Conservation (phyloP, 2,888 invertebrate genomes). For the Hydrotaea diabolus region DNA sequence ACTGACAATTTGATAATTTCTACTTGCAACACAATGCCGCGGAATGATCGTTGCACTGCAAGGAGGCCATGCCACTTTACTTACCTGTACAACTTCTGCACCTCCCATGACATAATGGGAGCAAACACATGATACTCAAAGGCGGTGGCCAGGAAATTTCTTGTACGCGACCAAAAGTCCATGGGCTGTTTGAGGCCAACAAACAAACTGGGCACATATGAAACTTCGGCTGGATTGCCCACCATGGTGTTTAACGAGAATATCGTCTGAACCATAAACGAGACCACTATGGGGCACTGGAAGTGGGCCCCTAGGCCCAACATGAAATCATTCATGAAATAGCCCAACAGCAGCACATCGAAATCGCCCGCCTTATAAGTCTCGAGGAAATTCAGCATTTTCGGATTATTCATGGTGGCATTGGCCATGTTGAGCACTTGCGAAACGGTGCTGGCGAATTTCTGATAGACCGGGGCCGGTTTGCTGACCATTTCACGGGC, state of each 20-base stretch:
- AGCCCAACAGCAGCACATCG: slow-evolving; percentile 76
- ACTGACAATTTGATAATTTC: slow-evolving; percentile 23
- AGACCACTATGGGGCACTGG: slow-evolving; percentile 74
- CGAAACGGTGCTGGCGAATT: slow-evolving; percentile 50
- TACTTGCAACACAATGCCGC: not conserved
- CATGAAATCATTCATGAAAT: slow-evolving; percentile 75
- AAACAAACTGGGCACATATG: slow-evolving; percentile 72
- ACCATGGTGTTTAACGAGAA: slow-evolving; percentile 68
- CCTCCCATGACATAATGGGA: not conserved
- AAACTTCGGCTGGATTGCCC: slow-evolving; percentile 74
- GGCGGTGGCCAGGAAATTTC: slow-evolving; percentile 66
- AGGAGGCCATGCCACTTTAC: not conserved
- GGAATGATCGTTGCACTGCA: no score
- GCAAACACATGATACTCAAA: slow-evolving; percentile 56
- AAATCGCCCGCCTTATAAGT: slow-evolving; percentile 70
- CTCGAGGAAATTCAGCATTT: slow-evolving; percentile 68
- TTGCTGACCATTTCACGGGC: slow-evolving; percentile 65
- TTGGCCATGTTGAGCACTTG: slow-evolving; percentile 64
- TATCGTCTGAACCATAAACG: slow-evolving; percentile 72
- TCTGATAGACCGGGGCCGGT: slow-evolving; percentile 63
- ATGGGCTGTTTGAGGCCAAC: slow-evolving; percentile 68
- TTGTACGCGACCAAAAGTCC: slow-evolving; percentile 68
- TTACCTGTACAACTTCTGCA: slow-evolving; percentile 50
- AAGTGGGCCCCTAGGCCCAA: slow-evolving; percentile 77
- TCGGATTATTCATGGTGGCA: slow-evolving; percentile 66